A percentile compares a stretch with the other conserved stretches of the same genome.
phyloP scores from a whole-genome alignment of 2,797 vertebrate genomes.

The Allobates femoralis region DNA sequence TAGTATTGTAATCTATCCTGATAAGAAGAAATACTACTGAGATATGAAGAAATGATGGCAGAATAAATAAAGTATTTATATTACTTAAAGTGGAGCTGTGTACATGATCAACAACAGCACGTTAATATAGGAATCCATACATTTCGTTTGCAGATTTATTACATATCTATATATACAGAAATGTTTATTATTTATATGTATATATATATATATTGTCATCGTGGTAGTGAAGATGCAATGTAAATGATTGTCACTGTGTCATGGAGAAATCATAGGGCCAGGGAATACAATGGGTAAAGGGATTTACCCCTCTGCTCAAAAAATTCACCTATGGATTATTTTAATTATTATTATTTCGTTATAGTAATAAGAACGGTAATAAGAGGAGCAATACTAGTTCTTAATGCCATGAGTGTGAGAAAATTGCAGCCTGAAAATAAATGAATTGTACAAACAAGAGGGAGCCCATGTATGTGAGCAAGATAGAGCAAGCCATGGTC shows the following conservation, averaged over 20 bases:
- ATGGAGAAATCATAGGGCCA: too few relatives aligned
- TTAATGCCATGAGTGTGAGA: background rate
- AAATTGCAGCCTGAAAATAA: background rate
- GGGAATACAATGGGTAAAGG: background rate
- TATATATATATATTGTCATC: too few relatives aligned
- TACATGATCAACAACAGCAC: background rate
- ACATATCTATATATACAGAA: background rate
- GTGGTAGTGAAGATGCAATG: background rate
- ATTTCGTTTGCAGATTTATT: background rate
- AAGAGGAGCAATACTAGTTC: background rate
- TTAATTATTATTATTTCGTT: background rate
- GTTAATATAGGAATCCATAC: background rate
- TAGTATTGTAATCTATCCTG: background rate
- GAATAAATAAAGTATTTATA: background rate
- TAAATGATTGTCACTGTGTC: background rate
- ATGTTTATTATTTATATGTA: too few relatives aligned
- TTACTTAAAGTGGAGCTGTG: background rate
- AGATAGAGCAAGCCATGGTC: slow-evolving; percentile 65
- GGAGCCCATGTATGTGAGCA: background rate
- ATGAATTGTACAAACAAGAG: background rate
- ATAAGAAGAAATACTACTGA: background rate
- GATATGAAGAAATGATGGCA: background rate
- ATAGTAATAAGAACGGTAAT: background rate
- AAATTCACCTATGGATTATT: background rate
- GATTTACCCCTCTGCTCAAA: background rate